These are phyloP conservation scores for Rhipidura dahli DNA, from an alignment of 2,113 vertebrate genomes.

Conservation along the genomic window DNA sequence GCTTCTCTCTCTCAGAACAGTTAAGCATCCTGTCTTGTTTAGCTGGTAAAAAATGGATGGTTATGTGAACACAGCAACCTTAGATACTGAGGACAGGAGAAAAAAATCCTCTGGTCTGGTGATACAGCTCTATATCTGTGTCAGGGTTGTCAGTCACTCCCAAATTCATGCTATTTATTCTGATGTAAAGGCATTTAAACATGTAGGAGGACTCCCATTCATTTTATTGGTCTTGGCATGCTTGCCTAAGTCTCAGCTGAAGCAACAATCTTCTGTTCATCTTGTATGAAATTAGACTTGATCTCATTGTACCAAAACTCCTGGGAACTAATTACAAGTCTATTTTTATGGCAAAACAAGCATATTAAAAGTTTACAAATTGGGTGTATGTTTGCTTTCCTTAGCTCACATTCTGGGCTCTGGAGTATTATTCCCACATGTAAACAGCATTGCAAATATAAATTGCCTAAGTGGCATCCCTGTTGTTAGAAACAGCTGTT, in stretches of 20 bases:
- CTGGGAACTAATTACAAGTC: constrained; percentile 23
- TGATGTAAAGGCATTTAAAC: background rate
- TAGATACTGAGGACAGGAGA: background rate
- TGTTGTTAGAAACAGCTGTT: background rate
- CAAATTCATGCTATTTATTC: background rate
- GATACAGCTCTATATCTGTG: background rate
- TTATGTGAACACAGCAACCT: background rate
- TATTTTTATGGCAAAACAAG: constrained; percentile 35
- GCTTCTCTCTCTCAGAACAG: background rate
- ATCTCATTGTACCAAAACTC: constrained; percentile 4
- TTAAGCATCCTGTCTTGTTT: background rate
- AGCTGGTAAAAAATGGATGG: background rate
- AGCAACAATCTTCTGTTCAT: background rate
- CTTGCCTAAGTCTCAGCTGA: background rate
- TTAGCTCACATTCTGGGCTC: background rate
- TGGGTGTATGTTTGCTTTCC: constrained; percentile 17
- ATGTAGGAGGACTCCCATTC: background rate
- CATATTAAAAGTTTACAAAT: constrained; percentile 52
- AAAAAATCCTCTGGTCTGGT: background rate
- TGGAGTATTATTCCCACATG: background rate
- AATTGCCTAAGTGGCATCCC: background rate
- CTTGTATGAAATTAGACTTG: constrained; percentile 11
- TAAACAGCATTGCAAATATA: constrained; percentile 26
- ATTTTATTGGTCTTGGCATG: background rate
- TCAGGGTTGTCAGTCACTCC: background rate